A percentile compares a stretch with the other conserved stretches of the same genome.
Evolutionary conservation across 23 tunicate species (phyloP).

Genomic region (Diplosoma virens): DNA sequence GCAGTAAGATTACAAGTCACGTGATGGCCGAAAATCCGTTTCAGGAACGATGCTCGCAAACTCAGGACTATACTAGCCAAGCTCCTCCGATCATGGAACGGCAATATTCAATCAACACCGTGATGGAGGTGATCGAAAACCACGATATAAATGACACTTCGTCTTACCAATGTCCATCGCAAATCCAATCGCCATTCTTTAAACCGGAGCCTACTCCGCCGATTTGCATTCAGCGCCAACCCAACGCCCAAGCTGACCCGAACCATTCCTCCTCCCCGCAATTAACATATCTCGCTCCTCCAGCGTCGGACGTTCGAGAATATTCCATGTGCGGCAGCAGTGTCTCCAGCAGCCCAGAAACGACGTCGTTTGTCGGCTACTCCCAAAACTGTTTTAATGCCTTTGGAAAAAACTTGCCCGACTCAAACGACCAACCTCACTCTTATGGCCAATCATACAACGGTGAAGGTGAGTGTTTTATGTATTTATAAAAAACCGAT

Average conservation of each 20-base stretch:
- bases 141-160: slow-evolving; percentile 27
- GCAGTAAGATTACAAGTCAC: not conserved
- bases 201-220: not conserved
- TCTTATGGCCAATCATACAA: too few relatives aligned
- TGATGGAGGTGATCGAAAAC: slow-evolving; percentile 46
- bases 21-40: not conserved
- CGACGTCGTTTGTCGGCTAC: too few relatives aligned
- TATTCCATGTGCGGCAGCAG: not conserved
- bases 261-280: not conserved
- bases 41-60: not conserved
- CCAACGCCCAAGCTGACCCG: not conserved
- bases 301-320: slow-evolving; percentile 8
- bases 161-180: too few relatives aligned
- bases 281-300: not conserved
- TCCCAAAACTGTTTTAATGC: too few relatives aligned
- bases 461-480: too few relatives aligned
- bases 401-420: too few relatives aligned
- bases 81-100: slow-evolving; percentile 13
- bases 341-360: slow-evolving; percentile 32
- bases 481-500: too few relatives aligned
- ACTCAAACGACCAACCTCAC: too few relatives aligned
- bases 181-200: too few relatives aligned
- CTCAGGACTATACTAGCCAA: too few relatives aligned
- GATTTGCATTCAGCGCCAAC: too few relatives aligned
- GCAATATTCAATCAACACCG: slow-evolving; percentile 47